A percentile compares a stretch with the other conserved stretches of the same genome.
Evolutionary conservation across 2,888 invertebrate genomes (phyloP).

Genomic region (Frankliniella intonsa): DNA sequence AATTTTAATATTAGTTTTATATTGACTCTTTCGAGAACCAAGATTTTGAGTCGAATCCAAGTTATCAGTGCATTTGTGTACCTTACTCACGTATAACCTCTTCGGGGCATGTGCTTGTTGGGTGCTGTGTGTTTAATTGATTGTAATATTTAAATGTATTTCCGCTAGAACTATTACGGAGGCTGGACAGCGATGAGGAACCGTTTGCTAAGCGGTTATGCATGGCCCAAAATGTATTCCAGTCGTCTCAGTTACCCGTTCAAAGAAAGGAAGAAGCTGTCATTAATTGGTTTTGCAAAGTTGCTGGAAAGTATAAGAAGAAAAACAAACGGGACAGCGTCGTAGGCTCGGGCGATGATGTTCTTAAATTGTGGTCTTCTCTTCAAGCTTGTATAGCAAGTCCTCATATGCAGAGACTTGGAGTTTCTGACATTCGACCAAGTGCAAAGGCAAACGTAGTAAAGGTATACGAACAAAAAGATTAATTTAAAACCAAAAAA

Average conservation of each 20-base stretch:
- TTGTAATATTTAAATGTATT: neutral
- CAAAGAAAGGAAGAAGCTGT: conserved; percentile 52
- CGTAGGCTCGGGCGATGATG: neutral
- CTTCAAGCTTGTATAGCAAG: neutral
- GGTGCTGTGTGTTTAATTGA: too few relatives aligned
- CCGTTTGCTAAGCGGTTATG: conserved; percentile 53
- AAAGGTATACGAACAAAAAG: neutral
- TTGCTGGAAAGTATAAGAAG: conserved; percentile 38
- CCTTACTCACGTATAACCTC: too few relatives aligned
- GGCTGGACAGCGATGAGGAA: conserved; percentile 47
- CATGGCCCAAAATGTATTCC: conserved; percentile 53
- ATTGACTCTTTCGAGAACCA: too few relatives aligned
- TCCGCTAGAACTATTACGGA: conserved; percentile 49
- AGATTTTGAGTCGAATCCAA: too few relatives aligned
- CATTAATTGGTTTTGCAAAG: conserved; percentile 50
- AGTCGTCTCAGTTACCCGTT: conserved; percentile 50
- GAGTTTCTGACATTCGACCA: neutral
- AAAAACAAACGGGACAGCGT: neutral
- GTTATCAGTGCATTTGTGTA: too few relatives aligned
- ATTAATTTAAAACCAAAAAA: neutral
- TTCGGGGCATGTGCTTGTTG: too few relatives aligned
- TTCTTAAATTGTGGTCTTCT: neutral
- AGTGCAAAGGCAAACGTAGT: neutral
- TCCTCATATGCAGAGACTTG: neutral
- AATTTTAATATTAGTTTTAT: too few relatives aligned